phyloP scores from a whole-genome alignment of 2,113 vertebrate species.

The Nanorana parkeri region DNA sequence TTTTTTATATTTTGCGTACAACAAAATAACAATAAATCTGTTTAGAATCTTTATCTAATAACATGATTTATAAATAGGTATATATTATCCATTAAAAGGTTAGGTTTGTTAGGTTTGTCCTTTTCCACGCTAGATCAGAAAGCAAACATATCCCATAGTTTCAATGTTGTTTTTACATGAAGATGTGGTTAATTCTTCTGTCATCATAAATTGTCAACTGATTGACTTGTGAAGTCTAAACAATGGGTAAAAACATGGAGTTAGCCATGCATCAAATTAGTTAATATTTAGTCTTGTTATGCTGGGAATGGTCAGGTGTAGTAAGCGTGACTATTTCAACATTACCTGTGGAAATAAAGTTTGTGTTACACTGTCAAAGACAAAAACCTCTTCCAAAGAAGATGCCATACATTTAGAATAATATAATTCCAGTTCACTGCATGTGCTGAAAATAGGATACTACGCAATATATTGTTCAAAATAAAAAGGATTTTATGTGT shows the following conservation, averaged over 20 bases:
- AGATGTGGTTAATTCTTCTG: constrained; percentile 10
- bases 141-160: not conserved
- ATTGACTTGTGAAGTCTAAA: constrained; percentile 16
- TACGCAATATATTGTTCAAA: too few relatives aligned
- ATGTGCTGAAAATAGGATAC: not conserved
- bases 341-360: not conserved
- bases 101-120: too few relatives aligned
- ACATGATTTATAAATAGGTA: not conserved
- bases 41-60: not conserved
- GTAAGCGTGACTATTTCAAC: constrained; percentile 39
- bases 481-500: too few relatives aligned
- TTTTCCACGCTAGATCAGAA: not conserved
- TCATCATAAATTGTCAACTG: constrained; percentile 8
- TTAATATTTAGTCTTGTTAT: not conserved
- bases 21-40: too few relatives aligned
- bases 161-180: constrained; percentile 3
- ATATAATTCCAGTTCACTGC: not conserved
- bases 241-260: not conserved
- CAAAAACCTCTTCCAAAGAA: not conserved
- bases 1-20: too few relatives aligned
- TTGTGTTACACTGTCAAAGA: not conserved
- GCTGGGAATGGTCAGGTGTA: not conserved
- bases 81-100: not conserved
- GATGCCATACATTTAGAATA: not conserved
- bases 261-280: constrained; percentile 29